Evolutionary conservation across 2,797 vertebrate species (phyloP).

Genomic region (Gadopsis bispinosus): DNA sequence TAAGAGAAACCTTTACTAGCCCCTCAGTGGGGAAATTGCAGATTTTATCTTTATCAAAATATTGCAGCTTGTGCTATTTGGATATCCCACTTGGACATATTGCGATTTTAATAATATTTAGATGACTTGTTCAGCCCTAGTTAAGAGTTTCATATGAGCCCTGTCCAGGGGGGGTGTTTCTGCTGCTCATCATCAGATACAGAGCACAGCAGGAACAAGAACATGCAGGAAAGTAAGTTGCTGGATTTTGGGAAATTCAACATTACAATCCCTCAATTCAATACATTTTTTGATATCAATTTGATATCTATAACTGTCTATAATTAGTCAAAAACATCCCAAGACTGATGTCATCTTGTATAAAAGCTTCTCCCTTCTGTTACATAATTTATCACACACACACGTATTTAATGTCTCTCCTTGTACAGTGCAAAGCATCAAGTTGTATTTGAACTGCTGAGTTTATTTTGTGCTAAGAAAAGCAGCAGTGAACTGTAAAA

Average conservation of each 20-base stretch:
- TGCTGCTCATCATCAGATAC: neutral
- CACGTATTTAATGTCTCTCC: accelerated
- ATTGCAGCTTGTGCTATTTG: no score
- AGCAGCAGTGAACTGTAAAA: neutral
- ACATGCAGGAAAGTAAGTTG: neutral
- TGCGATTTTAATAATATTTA: no score
- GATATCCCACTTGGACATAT: no score
- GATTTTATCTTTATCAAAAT: no score
- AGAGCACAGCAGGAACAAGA: neutral
- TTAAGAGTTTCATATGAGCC: neutral
- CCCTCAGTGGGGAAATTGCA: no score
- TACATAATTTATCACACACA: accelerated
- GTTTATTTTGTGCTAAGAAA: neutral
- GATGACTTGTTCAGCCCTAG: no score
- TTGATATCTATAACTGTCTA: neutral
- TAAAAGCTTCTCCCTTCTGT: neutral
- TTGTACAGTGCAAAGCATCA: accelerated
- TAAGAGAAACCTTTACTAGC: no score
- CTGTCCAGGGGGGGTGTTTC: neutral
- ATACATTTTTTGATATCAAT: neutral
- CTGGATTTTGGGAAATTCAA: neutral
- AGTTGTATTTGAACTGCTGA: accelerated
- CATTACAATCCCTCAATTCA: no score
- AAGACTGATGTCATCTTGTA: neutral
- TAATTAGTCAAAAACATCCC: neutral